These are phyloP conservation scores for Muricea muricata DNA, from an alignment of 92 coral and sea anemone genomes.

Conservation along the genomic window DNA sequence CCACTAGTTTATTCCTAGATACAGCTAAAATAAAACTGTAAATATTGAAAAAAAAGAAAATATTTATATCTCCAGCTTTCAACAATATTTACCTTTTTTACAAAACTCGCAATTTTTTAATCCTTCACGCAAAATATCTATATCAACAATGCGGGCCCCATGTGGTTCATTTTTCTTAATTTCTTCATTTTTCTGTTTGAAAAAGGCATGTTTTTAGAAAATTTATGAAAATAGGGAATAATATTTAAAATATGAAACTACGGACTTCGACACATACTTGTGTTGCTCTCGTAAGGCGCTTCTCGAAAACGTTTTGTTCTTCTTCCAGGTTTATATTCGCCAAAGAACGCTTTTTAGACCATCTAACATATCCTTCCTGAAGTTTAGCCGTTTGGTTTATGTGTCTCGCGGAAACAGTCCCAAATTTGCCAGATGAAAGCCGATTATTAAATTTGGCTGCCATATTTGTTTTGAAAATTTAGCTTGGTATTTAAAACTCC, in stretches of 20 bases:
- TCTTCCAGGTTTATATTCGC: too few species aligned
- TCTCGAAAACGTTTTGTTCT: neutral
- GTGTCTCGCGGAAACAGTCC: neutral
- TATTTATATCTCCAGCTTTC: neutral
- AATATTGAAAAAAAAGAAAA: neutral
- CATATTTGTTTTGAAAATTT: slow-evolving; percentile 2
- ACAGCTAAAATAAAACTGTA: too few species aligned
- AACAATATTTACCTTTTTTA: slow-evolving; percentile 8
- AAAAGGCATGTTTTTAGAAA: neutral
- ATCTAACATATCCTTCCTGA: neutral
- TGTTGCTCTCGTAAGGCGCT: slow-evolving; percentile 1
- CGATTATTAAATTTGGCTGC: slow-evolving; percentile 1
- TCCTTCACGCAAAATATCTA: neutral
- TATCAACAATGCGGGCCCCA: slow-evolving; percentile 13
- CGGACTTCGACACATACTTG: neutral
- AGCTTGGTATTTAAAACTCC: slow-evolving; percentile 3
- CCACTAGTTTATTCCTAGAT: neutral
- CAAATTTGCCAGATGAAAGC: neutral
- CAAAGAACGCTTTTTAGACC: neutral
- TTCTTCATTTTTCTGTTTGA: neutral
- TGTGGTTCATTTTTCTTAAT: neutral
- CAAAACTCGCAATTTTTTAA: neutral
- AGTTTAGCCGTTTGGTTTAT: neutral
- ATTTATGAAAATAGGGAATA: neutral
- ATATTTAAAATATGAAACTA: too few species aligned